Evolutionary conservation across 53 echinoderm and acorn worm species (phyloP).

Genomic region (Echinometra lucunter): DNA sequence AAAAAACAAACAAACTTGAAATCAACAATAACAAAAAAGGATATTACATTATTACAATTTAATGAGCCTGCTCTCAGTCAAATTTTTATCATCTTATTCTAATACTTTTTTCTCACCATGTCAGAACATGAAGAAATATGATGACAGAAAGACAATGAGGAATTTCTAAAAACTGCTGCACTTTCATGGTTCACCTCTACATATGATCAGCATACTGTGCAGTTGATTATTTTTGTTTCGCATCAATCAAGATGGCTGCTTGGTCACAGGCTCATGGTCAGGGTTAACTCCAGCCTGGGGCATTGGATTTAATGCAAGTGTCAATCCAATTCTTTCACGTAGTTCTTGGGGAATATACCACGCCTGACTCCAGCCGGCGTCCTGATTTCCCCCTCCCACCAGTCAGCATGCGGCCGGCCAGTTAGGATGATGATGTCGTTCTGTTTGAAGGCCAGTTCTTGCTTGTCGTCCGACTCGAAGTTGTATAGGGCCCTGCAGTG

Average conservation of each 20-base stretch:
- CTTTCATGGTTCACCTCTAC: slow-evolving; percentile 12
- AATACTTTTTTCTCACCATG: background rate
- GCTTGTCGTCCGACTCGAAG: slow-evolving; percentile 77
- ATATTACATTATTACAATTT: background rate
- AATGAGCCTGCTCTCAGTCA: slow-evolving; percentile 16
- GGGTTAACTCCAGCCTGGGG: background rate
- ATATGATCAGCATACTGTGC: slow-evolving; percentile 18
- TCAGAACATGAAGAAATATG: slow-evolving; percentile 26
- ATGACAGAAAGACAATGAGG: slow-evolving; percentile 61
- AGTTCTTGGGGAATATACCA: slow-evolving; percentile 67
- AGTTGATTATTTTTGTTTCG: background rate
- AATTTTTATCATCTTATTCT: slow-evolving; percentile 1
- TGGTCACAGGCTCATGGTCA: background rate
- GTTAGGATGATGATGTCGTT: slow-evolving; percentile 83
- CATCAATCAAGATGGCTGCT: slow-evolving; percentile 2
- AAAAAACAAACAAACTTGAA: background rate
- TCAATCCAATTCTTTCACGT: slow-evolving; percentile 29
- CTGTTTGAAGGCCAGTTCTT: slow-evolving; percentile 78
- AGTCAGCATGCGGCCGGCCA: slow-evolving; percentile 81
- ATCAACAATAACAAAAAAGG: background rate
- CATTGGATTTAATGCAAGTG: background rate
- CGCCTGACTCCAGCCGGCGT: background rate
- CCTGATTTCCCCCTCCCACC: slow-evolving; percentile 85
- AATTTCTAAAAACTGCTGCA: slow-evolving; percentile 30
- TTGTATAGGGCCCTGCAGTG: slow-evolving; percentile 76